Conservation (phyloP, 1,140 invertebrate genomes). For the Anadara kagoshimensis region DNA sequence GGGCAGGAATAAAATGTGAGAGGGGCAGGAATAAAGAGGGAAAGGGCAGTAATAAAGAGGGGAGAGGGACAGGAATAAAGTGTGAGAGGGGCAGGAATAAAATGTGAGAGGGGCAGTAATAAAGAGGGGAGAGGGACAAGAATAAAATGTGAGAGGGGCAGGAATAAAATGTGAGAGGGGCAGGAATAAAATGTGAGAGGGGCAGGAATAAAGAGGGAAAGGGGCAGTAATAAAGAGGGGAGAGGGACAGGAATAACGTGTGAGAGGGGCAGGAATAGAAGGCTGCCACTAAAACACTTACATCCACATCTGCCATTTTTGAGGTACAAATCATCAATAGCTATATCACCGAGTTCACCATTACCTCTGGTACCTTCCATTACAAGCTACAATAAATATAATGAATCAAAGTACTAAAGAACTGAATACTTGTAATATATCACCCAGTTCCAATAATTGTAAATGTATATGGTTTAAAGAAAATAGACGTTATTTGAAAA, state of each 20-base stretch:
- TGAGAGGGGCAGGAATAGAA: background rate
- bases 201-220: background rate
- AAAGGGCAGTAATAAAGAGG: no score
- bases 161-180: background rate
- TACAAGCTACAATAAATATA: slow-evolving; percentile 45
- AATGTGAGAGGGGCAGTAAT: background rate
- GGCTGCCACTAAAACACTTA: slow-evolving; percentile 28
- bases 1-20: no score
- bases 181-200: background rate
- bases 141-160: background rate
- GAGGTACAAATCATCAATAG: slow-evolving; percentile 62
- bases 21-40: no score
- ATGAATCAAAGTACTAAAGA: background rate
- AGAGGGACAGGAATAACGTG: background rate
- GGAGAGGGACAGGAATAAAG: no score
- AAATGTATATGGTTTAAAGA: background rate
- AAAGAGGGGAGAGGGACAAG: background rate
- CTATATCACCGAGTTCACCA: slow-evolving; percentile 60
- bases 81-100: no score
- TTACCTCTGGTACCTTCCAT: slow-evolving; percentile 59
- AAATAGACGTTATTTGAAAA: background rate
- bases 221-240: no score
- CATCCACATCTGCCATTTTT: slow-evolving; percentile 53
- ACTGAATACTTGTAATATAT: background rate
- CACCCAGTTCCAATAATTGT: background rate